These are phyloP conservation scores for Trachelus stipa DNA, from an alignment of 2,888 invertebrate genomes.

Conservation along the genomic window DNA sequence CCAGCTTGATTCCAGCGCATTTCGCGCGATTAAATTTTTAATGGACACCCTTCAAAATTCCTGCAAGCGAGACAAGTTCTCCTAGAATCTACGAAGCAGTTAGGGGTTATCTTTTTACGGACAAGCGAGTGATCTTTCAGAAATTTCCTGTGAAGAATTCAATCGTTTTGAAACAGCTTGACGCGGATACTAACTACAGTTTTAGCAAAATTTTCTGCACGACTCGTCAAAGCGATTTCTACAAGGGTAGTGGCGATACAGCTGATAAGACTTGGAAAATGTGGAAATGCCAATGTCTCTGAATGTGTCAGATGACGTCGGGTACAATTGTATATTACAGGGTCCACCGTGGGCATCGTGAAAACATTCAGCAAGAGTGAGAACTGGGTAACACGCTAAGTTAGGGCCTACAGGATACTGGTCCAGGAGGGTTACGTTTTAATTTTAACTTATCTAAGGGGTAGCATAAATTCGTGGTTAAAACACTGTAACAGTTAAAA, in stretches of 20 bases:
- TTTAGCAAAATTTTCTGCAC: too few species aligned
- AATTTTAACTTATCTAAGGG: slow-evolving; percentile 43
- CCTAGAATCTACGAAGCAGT: too few species aligned
- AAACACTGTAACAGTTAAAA: slow-evolving; percentile 35
- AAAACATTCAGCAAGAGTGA: neutral
- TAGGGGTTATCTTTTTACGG: too few species aligned
- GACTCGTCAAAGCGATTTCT: too few species aligned
- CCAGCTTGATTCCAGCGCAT: neutral
- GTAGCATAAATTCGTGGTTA: slow-evolving; percentile 37
- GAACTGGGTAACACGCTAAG: slow-evolving; percentile 25
- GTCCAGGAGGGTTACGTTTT: slow-evolving; percentile 26
- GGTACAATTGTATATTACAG: neutral
- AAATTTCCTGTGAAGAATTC: too few species aligned
- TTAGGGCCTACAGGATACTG: neutral
- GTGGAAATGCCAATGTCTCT: neutral
- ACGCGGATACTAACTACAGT: too few species aligned
- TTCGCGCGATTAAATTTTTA: neutral
- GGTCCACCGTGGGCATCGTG: neutral
- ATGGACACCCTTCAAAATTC: neutral
- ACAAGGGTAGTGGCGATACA: neutral
- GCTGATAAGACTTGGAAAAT: neutral
- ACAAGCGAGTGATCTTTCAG: too few species aligned
- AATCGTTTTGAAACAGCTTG: too few species aligned
- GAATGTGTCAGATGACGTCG: neutral
- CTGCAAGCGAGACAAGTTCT: neutral